Base-by-base conservation (phyloP, 2,113 vertebrate species). In the Columba janthina region DNA sequence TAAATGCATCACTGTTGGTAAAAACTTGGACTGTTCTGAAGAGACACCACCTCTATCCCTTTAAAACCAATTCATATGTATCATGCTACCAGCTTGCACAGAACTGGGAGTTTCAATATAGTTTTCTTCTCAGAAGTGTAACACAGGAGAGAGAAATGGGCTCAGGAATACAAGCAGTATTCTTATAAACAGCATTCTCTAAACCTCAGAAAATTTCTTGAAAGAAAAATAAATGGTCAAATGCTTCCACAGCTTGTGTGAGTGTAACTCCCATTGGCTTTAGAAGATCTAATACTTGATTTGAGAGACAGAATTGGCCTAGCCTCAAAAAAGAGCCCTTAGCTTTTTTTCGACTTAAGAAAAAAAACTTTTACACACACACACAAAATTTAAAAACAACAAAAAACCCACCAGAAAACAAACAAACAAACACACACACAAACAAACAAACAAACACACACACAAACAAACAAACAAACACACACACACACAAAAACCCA, bases 1-100 rank as follows among this genome's bases (percentile, higher is more conserved):
- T 19, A 32, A 2, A 86, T 17, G 54, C 38, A 83, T 11, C 2
- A 3, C n/a, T 38, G 22, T 36, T 1, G 0, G 40, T 40, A 81
- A 89, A 76, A 80, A 21, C 15, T 20, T 38, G 24, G 17, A 75
- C 28, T 76, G 48, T 34, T 89, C 65, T 57, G n/a, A 82, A 69
- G 11, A 62, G 50, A 53, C 50, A 77, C 19, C 65, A 73, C 60
- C 21, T 67, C 69, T 46, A 14, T 15, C 34, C 22, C 13, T 36
- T 72, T 9, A 76, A 84, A 88, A 80, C 46, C 58, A 67, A 31
- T 10, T 6, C 15, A 26, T 22, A 13, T n/a, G 15, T 46, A n/a
- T 24, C 54, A 80, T 5, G 29, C 53, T 20, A 53, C 6, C 32
- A 34, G 12, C 40, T 20, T 34, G 38, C 46, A 75, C 11, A 40